phyloP scores from a whole-genome alignment of 2,797 vertebrate species.

The Yasuhikotakia modesta region DNA sequence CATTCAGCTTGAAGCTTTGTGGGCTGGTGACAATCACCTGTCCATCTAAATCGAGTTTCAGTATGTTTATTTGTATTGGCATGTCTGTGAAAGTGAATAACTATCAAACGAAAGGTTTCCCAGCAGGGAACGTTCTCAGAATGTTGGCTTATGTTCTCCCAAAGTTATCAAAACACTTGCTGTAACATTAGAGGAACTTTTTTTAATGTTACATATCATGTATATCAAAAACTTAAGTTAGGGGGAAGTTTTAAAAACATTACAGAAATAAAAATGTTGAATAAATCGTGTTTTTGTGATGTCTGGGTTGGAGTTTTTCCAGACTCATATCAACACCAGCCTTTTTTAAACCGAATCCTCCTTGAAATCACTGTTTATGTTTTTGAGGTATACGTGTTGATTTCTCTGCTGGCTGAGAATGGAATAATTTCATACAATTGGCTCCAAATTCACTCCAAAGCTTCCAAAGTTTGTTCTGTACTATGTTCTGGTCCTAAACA shows the following conservation, averaged over 20 bases:
- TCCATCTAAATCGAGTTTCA: background rate
- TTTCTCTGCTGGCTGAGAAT: slow-evolving; percentile 28
- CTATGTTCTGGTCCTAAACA: slow-evolving; percentile 41
- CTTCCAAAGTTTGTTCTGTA: slow-evolving; percentile 45
- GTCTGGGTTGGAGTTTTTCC: slow-evolving; percentile 43
- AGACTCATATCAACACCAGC: slow-evolving; percentile 39
- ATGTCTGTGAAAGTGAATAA: background rate
- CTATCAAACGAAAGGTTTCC: background rate
- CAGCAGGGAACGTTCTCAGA: too few species aligned
- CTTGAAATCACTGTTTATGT: slow-evolving; percentile 55
- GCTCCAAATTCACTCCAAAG: slow-evolving; percentile 43
- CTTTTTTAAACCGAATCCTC: slow-evolving; percentile 22
- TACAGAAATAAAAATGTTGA: too few species aligned
- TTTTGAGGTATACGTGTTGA: slow-evolving; percentile 22
- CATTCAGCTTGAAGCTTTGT: slow-evolving; percentile 61
- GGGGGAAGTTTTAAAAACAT: too few species aligned
- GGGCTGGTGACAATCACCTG: slow-evolving; percentile 35
- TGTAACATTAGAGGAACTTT: too few species aligned
- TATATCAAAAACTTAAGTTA: too few species aligned
- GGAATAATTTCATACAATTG: slow-evolving; percentile 58
- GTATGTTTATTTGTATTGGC: background rate
- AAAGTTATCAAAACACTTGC: too few species aligned
- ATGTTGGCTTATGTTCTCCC: too few species aligned
- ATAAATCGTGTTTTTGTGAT: background rate
- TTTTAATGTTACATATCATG: too few species aligned